Percentiles rank a stretch among this genome's conserved stretches.
Evolutionary conservation across 2,888 invertebrate genomes (phyloP).

Genomic region (Phymatocera aterrima): DNA sequence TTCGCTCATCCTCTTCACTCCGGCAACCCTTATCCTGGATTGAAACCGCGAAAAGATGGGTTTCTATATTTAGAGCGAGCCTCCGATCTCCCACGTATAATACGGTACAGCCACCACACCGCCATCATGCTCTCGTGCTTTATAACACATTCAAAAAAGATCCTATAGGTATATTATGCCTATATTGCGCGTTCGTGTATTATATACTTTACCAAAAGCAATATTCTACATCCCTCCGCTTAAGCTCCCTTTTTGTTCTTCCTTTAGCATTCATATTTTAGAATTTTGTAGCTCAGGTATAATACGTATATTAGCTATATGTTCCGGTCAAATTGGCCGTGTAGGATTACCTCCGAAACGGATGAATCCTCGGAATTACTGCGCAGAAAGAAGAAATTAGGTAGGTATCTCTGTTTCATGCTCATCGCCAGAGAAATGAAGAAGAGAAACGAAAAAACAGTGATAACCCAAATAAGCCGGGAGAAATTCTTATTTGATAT

Average conservation of each 20-base stretch:
- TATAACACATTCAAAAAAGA: background rate
- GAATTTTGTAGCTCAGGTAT: too few relatives aligned
- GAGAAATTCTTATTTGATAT: conserved; percentile 15
- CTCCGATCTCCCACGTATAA: background rate
- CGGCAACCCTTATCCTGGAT: conserved; percentile 22
- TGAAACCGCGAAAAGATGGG: conserved; percentile 25
- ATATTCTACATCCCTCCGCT: background rate
- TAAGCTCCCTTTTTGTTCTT: background rate
- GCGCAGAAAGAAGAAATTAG: too few relatives aligned
- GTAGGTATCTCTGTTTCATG: background rate
- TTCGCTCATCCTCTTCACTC: conserved; percentile 7
- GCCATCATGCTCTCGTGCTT: background rate
- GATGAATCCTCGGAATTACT: too few relatives aligned
- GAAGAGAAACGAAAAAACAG: background rate
- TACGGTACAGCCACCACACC: background rate
- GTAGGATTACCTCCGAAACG: too few relatives aligned
- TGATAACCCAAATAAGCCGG: too few relatives aligned
- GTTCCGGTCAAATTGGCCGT: too few relatives aligned
- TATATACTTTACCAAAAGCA: background rate
- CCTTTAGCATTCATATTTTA: background rate
- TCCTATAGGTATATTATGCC: background rate
- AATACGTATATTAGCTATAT: too few relatives aligned
- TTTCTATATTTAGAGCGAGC: conserved; percentile 20
- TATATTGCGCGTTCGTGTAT: background rate
- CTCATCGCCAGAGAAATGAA: background rate